A percentile compares a stretch with the other conserved stretches of the same genome.
Conservation (phyloP, 2,888 invertebrate genomes). For the Noctua janthe region DNA sequence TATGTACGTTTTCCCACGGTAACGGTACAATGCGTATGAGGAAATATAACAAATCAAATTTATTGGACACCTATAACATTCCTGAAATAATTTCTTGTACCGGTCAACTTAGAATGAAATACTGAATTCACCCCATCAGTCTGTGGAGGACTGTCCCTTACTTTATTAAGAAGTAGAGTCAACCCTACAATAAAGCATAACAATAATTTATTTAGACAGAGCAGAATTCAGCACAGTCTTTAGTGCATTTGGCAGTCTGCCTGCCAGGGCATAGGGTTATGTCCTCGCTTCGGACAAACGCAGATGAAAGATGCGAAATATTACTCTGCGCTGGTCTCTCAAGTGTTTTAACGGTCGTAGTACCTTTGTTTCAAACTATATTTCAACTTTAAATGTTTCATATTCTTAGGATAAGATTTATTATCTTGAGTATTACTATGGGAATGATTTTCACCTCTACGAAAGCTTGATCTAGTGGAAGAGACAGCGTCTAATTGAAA, state of each 20-base stretch:
- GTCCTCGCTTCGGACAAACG: slow-evolving; percentile 54
- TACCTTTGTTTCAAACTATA: slow-evolving; percentile 44
- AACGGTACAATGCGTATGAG: no score
- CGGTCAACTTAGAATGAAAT: no score
- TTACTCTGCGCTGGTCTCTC: slow-evolving; percentile 53
- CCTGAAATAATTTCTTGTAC: no score
- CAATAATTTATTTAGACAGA: slow-evolving; percentile 70
- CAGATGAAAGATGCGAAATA: slow-evolving; percentile 63
- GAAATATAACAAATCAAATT: no score
- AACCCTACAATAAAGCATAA: slow-evolving; percentile 48
- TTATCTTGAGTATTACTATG: slow-evolving; percentile 28
- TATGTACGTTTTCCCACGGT: no score
- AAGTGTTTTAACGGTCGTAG: slow-evolving; percentile 42
- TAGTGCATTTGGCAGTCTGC: slow-evolving; percentile 73
- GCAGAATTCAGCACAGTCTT: slow-evolving; percentile 65
- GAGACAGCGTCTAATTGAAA: neutral
- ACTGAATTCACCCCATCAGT: no score
- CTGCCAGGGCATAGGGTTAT: slow-evolving; percentile 64
- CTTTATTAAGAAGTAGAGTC: slow-evolving; percentile 5
- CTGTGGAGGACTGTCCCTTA: no score
- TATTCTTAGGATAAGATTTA: slow-evolving; percentile 22
- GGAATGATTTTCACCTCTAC: neutral
- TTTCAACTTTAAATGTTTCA: slow-evolving; percentile 45
- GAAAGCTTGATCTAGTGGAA: neutral
- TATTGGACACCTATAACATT: no score